A percentile compares a stretch with the other conserved stretches of the same genome.
Conservation (phyloP, 2,113 vertebrate genomes). For the Nothocercus nigrocapillus region DNA sequence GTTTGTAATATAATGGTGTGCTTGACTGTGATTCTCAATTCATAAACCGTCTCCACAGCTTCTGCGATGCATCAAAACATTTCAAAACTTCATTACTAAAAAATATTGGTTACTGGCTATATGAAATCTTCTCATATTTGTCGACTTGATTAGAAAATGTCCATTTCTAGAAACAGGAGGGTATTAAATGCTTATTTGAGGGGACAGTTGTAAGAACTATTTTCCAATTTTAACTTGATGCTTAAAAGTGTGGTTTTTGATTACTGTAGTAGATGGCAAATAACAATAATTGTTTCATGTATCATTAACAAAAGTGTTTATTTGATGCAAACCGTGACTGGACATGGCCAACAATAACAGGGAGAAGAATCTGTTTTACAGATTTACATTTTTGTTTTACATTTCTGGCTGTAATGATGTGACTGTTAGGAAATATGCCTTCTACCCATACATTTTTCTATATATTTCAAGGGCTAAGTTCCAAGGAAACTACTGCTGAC, state of each 20-base stretch:
- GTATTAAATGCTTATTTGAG: neutral
- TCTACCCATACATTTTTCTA: neutral
- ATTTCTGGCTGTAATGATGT: neutral
- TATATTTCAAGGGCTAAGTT: neutral
- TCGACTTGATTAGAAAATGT: neutral
- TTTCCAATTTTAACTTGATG: neutral
- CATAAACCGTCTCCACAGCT: neutral
- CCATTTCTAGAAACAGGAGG: neutral
- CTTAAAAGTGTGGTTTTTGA: neutral
- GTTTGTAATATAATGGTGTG: neutral
- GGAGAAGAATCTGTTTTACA: neutral
- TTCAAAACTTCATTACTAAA: neutral
- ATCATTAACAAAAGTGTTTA: neutral
- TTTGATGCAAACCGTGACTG: neutral
- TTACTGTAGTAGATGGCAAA: neutral
- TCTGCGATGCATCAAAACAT: neutral
- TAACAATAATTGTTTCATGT: neutral
- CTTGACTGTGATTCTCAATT: neutral
- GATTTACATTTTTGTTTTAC: too few relatives aligned
- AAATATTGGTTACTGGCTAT: neutral
- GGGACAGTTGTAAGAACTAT: neutral
- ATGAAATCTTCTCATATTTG: neutral
- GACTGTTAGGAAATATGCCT: neutral
- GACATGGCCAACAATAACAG: neutral
- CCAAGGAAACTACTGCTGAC: neutral